Conservation (phyloP, 2,113 vertebrate genomes). For the Capreolus pygargus region DNA sequence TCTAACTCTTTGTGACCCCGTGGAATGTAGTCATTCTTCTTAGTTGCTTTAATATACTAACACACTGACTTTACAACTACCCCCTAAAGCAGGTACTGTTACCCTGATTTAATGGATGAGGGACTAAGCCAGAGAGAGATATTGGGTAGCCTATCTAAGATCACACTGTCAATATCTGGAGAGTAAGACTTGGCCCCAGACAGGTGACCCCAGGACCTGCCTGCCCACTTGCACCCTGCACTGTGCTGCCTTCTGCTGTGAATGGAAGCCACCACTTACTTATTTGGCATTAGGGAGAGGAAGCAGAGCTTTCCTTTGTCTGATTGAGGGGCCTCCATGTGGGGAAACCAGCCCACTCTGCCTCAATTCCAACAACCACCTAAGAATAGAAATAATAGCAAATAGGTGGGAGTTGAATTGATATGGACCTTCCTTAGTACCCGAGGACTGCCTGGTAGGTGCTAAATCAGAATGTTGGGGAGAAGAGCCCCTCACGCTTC, state of each 20-base stretch:
- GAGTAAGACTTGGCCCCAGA: no score
- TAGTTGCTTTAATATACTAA: not conserved
- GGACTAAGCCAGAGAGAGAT: not conserved
- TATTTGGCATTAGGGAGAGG: not conserved
- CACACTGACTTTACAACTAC: not conserved
- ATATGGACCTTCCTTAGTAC: not conserved
- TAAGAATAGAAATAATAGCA: not conserved
- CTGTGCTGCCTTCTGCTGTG: not conserved
- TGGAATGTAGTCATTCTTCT: not conserved
- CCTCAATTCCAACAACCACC: not conserved
- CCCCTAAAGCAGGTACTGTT: not conserved
- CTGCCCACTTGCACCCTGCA: not conserved
- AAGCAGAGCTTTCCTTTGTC: not conserved
- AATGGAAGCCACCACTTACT: not conserved
- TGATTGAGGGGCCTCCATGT: not conserved
- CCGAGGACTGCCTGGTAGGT: rapidly evolving
- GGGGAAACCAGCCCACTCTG: no score
- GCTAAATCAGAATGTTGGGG: rapidly evolving
- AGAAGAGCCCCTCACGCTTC: not conserved
- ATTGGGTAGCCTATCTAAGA: not conserved
- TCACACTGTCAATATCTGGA: not conserved
- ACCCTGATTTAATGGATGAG: not conserved
- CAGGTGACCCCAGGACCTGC: not conserved
- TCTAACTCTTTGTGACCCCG: not conserved
- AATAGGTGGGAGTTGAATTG: not conserved